These are phyloP conservation scores for Apis dorsata DNA, from an alignment of 1,140 invertebrate genomes.

Conservation along the genomic window DNA sequence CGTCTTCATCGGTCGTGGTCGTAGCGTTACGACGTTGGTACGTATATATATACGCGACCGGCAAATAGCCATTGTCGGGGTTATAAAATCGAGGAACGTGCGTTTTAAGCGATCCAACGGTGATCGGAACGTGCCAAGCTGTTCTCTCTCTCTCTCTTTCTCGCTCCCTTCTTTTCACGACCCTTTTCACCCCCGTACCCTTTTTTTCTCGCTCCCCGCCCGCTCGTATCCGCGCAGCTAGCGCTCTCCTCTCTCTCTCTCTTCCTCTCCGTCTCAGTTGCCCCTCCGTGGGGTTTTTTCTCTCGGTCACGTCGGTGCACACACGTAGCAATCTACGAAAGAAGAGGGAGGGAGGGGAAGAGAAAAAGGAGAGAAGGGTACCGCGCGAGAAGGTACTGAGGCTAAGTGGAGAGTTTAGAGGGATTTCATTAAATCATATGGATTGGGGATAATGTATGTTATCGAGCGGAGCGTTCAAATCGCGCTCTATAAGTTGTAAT, in stretches of 20 bases:
- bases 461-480: conserved; percentile 80
- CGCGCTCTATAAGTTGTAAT: conserved; percentile 81
- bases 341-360: conserved; percentile 33
- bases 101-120: conserved; percentile 43
- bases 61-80: conserved; percentile 51
- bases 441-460: conserved; percentile 81
- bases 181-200: not conserved
- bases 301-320: conserved; percentile 18
- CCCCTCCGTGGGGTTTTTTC: not conserved
- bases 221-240: not conserved
- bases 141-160: conserved; percentile 4
- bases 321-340: conserved; percentile 52
- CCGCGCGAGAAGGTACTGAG: conserved; percentile 74
- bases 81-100: conserved; percentile 53
- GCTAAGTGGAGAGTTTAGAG: conserved; percentile 81
- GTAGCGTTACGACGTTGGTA: conserved; percentile 16
- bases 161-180: not conserved
- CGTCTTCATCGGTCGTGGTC: conserved; percentile 54
- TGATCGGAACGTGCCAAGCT: conserved; percentile 49
- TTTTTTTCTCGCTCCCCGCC: not conserved
- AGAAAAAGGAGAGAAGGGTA: conserved; percentile 51
- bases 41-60: conserved; percentile 5
- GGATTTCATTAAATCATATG: conserved; percentile 82
- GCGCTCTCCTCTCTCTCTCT: not conserved
- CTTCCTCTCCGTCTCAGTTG: not conserved